Evolutionary conservation across 2,888 invertebrate genomes (phyloP).

Genomic region (Balanococcus diminutus): DNA sequence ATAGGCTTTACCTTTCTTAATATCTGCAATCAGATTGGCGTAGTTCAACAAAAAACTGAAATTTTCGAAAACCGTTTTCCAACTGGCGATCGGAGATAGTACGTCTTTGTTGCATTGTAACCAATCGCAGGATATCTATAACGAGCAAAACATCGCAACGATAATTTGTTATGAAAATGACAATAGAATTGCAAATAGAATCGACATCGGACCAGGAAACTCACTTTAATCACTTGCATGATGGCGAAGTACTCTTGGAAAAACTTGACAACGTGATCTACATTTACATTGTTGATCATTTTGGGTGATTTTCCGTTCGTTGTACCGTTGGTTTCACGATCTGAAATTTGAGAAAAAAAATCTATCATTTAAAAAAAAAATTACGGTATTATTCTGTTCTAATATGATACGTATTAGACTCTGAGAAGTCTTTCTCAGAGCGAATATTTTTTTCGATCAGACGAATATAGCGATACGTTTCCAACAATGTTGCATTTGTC

Average conservation of each 20-base stretch:
- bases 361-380: no score
- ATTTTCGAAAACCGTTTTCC: constrained; percentile 53
- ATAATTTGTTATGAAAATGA: not conserved
- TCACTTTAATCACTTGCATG: constrained; percentile 46
- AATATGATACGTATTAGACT: no score
- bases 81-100: constrained; percentile 39
- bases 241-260: constrained; percentile 39
- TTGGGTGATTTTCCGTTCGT: constrained; percentile 32
- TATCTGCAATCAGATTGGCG: not conserved
- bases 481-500: no score
- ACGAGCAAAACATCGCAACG: not conserved
- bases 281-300: not conserved
- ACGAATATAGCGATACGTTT: no score
- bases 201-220: not conserved
- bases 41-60: constrained; percentile 47
- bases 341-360: not conserved
- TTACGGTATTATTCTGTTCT: no score
- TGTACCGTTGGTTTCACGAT: constrained; percentile 10
- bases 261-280: not conserved
- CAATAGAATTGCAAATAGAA: not conserved
- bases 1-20: constrained; percentile 28
- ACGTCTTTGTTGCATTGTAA: constrained; percentile 42
- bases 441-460: no score
- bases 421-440: no score
- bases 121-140: constrained; percentile 46